Percentiles rank a stretch among this genome's conserved stretches.
Conservation (phyloP, 1,140 invertebrate genomes). For the Apis cerana region DNA sequence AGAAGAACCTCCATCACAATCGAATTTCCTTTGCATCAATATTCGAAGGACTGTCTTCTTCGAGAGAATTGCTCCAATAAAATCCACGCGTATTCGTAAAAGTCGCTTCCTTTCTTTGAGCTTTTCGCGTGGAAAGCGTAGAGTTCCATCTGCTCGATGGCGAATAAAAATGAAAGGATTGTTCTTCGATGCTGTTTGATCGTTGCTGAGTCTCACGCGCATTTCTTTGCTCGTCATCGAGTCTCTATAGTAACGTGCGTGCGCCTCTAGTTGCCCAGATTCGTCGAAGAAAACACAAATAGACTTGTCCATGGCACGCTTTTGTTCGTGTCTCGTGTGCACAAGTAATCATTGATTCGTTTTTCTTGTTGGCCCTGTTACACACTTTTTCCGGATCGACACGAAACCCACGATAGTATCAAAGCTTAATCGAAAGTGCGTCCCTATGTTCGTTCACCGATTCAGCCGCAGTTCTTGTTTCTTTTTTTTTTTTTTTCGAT, state of each 20-base stretch:
- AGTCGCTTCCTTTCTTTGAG: constrained; percentile 3
- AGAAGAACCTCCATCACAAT: constrained; percentile 7
- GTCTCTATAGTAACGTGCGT: neutral
- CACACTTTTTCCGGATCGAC: constrained; percentile 6
- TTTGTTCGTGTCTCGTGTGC: constrained; percentile 19
- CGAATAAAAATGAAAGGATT: constrained; percentile 44
- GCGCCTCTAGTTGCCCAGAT: constrained; percentile 44
- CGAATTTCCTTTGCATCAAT: constrained; percentile 8
- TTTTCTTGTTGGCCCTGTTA: neutral
- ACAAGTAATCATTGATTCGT: neutral
- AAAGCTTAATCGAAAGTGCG: constrained; percentile 15
- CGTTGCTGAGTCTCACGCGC: constrained; percentile 18
- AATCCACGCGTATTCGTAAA: constrained; percentile 12
- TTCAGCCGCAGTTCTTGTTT: neutral
- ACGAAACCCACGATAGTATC: neutral
- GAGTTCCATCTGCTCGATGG: constrained; percentile 12
- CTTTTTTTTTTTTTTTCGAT: neutral
- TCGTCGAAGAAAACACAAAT: constrained; percentile 59
- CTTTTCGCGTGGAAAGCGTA: no score
- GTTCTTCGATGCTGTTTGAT: constrained; percentile 39
- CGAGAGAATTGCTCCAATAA: constrained; percentile 13
- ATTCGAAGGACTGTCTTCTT: neutral
- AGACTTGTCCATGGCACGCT: constrained; percentile 57
- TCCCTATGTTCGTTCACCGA: neutral
- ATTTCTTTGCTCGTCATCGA: neutral